Conservation (phyloP, 2,113 vertebrate species). For the Condylura cristata region DNA sequence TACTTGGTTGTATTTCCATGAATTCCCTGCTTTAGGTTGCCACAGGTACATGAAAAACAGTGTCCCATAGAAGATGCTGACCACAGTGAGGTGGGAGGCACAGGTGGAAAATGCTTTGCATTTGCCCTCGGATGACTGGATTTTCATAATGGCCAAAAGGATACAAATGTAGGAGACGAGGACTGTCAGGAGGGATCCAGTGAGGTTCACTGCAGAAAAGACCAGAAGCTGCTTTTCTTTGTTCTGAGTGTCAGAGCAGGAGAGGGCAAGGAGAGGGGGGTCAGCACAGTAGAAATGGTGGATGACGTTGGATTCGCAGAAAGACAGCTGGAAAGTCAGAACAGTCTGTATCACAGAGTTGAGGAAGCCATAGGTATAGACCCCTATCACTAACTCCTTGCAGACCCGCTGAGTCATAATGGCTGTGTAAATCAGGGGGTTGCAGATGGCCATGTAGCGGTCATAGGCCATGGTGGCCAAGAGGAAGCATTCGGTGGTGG, state of each 20-base stretch:
- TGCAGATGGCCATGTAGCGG: slow-evolving; percentile 79
- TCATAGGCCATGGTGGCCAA: slow-evolving; percentile 80
- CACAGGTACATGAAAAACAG: slow-evolving; percentile 72
- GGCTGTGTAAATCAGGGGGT: slow-evolving; percentile 73
- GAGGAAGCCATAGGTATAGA: slow-evolving; percentile 74
- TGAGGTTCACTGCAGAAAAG: slow-evolving; percentile 72
- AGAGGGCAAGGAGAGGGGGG: slow-evolving; percentile 72
- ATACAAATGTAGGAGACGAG: slow-evolving; percentile 75
- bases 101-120: slow-evolving; percentile 79
- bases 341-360: slow-evolving; percentile 74
- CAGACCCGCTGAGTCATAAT: slow-evolving; percentile 77
- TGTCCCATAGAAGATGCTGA: slow-evolving; percentile 76
- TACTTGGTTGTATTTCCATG: slow-evolving; percentile 65
- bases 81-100: slow-evolving; percentile 76
- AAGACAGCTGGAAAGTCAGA: slow-evolving; percentile 75
- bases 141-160: slow-evolving; percentile 67
- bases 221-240: slow-evolving; percentile 73
- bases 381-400: slow-evolving; percentile 62
- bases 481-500: slow-evolving; percentile 72
- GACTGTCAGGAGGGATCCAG: slow-evolving; percentile 66
- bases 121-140: slow-evolving; percentile 65
- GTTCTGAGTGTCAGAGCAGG: slow-evolving; percentile 72
- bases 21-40: slow-evolving; percentile 49
- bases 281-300: slow-evolving; percentile 79
- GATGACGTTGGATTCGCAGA: slow-evolving; percentile 71